Evolutionary conservation across 2,797 vertebrate species (phyloP).

Genomic region (Phrynocephalus forsythii): DNA sequence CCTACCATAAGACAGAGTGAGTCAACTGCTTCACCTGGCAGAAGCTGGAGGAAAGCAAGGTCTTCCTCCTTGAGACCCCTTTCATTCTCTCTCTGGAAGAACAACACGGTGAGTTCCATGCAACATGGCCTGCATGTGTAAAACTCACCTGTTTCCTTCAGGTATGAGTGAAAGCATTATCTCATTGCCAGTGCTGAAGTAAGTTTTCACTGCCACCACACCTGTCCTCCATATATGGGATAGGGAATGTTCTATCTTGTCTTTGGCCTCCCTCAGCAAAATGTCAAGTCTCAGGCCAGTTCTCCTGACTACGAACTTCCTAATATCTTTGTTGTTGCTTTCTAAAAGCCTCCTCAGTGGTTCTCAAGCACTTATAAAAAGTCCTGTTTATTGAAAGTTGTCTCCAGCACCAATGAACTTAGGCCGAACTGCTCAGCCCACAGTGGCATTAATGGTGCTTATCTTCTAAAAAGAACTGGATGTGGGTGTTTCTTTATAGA

Average conservation of each 20-base stretch:
- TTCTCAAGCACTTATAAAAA: conserved; percentile 37
- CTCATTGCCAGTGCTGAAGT: neutral
- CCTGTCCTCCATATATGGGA: neutral
- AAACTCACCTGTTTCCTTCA: neutral
- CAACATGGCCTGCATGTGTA: neutral
- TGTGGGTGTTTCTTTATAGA: conserved; percentile 47
- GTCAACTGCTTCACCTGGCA: neutral
- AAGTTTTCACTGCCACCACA: neutral
- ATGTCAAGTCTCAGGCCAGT: too few relatives aligned
- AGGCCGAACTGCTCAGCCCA: conserved; percentile 39
- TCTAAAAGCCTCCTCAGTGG: neutral
- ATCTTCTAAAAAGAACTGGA: conserved; percentile 57
- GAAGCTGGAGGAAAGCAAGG: neutral
- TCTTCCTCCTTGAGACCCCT: neutral
- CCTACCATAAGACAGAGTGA: too few relatives aligned
- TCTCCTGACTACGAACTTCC: neutral
- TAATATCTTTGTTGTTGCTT: neutral
- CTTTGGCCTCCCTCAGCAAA: neutral
- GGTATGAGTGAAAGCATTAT: neutral
- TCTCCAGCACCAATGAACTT: conserved; percentile 27
- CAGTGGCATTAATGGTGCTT: conserved; percentile 46
- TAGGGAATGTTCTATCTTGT: neutral
- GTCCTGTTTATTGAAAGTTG: conserved; percentile 24
- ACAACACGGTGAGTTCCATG: neutral
- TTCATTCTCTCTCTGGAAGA: neutral